A percentile compares a stretch with the other conserved stretches of the same genome.
Evolutionary conservation across 2,113 vertebrate genomes (phyloP).

Genomic region (Thamnophis sirtalis): DNA sequence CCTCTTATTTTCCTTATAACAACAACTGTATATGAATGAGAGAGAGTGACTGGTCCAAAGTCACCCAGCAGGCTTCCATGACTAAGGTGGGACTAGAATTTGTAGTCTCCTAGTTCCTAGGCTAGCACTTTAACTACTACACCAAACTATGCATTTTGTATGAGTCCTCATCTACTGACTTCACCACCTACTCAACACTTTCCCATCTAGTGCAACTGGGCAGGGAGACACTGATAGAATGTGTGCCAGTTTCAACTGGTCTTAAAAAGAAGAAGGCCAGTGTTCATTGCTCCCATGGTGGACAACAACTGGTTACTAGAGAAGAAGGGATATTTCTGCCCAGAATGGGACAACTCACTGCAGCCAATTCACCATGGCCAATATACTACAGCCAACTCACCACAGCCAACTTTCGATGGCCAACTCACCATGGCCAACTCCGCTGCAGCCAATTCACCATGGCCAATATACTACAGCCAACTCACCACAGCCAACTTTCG

Average conservation of each 20-base stretch:
- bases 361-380: too few relatives aligned
- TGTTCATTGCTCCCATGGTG: not conserved
- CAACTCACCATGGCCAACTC: too few relatives aligned
- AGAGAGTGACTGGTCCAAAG: too few relatives aligned
- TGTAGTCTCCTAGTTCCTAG: not conserved
- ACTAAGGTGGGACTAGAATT: not conserved
- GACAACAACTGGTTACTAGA: not conserved
- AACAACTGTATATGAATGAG: not conserved
- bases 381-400: too few relatives aligned
- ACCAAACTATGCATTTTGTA: not conserved
- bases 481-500: not conserved
- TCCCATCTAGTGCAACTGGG: not conserved
- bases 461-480: too few relatives aligned
- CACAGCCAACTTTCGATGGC: too few relatives aligned
- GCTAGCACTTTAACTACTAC: not conserved
- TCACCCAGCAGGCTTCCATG: too few relatives aligned
- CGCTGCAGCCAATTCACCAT: too few relatives aligned
- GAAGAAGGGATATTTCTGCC: not conserved
- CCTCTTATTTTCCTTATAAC: not conserved
- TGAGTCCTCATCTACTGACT: not conserved
- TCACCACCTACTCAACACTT: not conserved
- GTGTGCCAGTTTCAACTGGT: not conserved
- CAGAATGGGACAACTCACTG: not conserved
- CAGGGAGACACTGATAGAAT: not conserved
- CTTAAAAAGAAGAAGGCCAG: not conserved